Evolutionary conservation across 2,888 invertebrate genomes (phyloP).

Genomic region (Auanema freiburgensis): DNA sequence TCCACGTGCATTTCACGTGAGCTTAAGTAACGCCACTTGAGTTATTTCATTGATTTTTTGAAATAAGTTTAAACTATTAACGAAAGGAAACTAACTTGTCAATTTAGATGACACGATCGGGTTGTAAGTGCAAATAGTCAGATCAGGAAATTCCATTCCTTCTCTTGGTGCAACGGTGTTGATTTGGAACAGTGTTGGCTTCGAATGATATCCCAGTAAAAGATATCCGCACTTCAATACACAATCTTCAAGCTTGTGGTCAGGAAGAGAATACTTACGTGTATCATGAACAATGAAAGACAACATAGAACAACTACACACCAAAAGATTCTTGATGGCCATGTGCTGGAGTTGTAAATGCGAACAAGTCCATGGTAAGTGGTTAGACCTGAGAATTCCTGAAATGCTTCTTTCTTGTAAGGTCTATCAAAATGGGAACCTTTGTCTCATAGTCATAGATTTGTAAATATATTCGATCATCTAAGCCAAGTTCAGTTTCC

Average conservation of each 20-base stretch:
- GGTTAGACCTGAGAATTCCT: constrained; percentile 50
- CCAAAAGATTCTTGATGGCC: constrained; percentile 54
- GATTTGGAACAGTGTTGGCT: constrained; percentile 51
- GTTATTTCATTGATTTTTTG: too few relatives aligned
- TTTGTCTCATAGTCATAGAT: constrained; percentile 51
- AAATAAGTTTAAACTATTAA: not conserved
- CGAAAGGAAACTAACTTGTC: constrained; percentile 7
- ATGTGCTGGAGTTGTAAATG: constrained; percentile 52
- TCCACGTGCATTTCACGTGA: not conserved
- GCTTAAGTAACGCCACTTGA: too few relatives aligned
- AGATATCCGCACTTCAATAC: constrained; percentile 46
- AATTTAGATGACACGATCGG: constrained; percentile 22
- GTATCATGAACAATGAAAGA: constrained; percentile 51
- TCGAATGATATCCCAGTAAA: constrained; percentile 46
- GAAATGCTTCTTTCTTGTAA: constrained; percentile 4
- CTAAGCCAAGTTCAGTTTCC: constrained; percentile 1
- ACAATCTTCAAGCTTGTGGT: not conserved
- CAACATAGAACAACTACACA: constrained; percentile 47
- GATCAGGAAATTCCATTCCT: constrained; percentile 45
- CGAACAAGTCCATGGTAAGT: constrained; percentile 55
- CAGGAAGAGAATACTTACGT: constrained; percentile 25
- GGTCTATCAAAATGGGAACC: constrained; percentile 10
- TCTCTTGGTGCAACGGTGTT: constrained; percentile 41
- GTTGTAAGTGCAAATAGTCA: constrained; percentile 36
- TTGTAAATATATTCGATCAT: constrained; percentile 42